Evolutionary conservation across 92 coral and sea anemone species (phyloP), one percentile per base, ranked within the genome.

Genomic region (Actinernus sp.): DNA sequence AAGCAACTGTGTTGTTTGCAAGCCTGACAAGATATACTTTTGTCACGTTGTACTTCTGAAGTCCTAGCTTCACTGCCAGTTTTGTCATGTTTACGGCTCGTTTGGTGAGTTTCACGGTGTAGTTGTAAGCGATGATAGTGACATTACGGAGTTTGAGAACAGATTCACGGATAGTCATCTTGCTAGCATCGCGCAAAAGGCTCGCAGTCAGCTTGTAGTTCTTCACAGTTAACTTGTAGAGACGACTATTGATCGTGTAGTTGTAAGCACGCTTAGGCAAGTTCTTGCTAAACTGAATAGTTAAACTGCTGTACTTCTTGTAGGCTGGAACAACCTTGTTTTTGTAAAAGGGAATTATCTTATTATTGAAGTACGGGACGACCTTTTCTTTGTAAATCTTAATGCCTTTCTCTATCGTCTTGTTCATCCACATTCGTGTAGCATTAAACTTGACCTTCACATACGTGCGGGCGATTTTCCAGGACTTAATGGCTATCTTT

Each of bases 91-190:
- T 85, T 29, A 75, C 37, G 24, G 84, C 81, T 62, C 61, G 40
- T 46, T 48, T 26, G 20, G 88, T 75, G 39, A 71, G 29, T 51
- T 85, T 68, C 23, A 83, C 36, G 0, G 92, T 64, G 72, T 61
- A 78, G 61, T 86, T 82, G 74, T 65, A 86, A 49, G 87, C 93
- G 31, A 31, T 26, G 33, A 81, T 55, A 45, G 60, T 36, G 19
- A 78, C 55, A 8, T 24, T 53, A 19, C 78, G 88, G 18, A 74
- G 73, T 41, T 79, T 63, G 25, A 70, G 39, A 55, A 82, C 71
- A 29, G 97, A 75, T 29, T 86, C 79, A 26, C 89, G 89, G 58
- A 88, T 69, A 24, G 89, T 86, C 86, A 82, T 44, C 64, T 90
- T 90, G 43, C 86, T 77, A 7, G 76, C 65, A 31, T 48, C 66